Percentiles rank a stretch among this genome's conserved stretches.
Conservation (phyloP, 2,888 invertebrate genomes). For the Cryptocephalus primarius region DNA sequence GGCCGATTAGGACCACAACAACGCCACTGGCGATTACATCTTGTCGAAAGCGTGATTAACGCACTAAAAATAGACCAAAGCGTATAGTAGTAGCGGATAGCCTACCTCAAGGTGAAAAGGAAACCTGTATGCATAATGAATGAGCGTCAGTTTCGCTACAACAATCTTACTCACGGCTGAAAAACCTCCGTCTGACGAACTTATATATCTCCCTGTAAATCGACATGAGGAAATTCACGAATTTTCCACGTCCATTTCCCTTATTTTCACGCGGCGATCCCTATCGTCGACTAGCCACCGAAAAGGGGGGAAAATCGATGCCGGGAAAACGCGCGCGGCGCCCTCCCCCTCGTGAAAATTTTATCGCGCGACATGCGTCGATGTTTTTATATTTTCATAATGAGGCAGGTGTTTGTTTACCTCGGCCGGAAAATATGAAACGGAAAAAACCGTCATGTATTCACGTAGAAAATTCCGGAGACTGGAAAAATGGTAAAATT, state of each 20-base stretch:
- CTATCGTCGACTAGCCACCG: conserved; percentile 3
- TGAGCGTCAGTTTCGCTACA: not conserved
- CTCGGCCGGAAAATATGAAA: no score
- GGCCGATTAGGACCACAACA: no score
- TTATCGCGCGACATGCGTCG: not conserved
- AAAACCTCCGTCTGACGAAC: conserved; percentile 15
- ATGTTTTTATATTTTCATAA: not conserved
- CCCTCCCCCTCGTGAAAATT: not conserved
- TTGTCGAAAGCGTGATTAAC: no score
- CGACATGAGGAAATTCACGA: conserved; percentile 13
- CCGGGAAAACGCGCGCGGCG: not conserved
- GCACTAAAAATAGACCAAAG: no score
- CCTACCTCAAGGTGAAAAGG: not conserved
- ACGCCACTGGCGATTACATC: no score
- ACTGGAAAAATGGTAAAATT: no score
- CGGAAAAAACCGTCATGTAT: no score
- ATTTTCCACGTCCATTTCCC: not conserved
- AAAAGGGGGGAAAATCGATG: no score
- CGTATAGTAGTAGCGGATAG: not conserved
- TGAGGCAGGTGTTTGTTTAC: no score
- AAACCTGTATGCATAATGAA: not conserved
- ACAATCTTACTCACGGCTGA: conserved; percentile 16
- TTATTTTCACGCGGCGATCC: conserved; percentile 3
- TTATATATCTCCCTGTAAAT: conserved; percentile 15
- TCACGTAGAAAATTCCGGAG: no score